phyloP scores from a whole-genome alignment of 2,888 invertebrate genomes.

The Aleiodes leptofemur region DNA sequence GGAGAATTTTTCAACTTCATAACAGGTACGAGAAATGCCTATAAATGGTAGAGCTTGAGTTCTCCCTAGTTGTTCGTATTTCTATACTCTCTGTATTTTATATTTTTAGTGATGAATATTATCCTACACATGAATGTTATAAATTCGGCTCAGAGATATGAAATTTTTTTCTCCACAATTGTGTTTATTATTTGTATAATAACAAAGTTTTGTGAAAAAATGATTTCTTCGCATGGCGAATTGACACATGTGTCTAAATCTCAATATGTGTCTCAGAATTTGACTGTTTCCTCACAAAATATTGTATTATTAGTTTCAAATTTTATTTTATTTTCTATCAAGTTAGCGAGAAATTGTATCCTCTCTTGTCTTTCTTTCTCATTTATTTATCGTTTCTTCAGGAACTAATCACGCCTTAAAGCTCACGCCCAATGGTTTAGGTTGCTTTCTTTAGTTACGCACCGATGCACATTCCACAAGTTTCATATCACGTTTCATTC shows the following conservation, averaged over 20 bases:
- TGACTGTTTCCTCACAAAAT: not conserved
- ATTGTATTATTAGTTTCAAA: not conserved
- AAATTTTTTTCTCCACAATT: not conserved
- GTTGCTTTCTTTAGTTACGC: constrained; percentile 38
- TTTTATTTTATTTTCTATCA: not conserved
- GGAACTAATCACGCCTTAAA: constrained; percentile 2
- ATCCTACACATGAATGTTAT: not conserved
- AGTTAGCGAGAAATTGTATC: not conserved
- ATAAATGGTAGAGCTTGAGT: constrained; percentile 33
- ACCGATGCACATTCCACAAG: constrained; percentile 40
- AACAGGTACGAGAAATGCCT: constrained; percentile 43
- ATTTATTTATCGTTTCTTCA: not conserved
- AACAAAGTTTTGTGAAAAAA: constrained; percentile 11
- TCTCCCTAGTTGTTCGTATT: constrained; percentile 21
- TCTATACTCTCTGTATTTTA: not conserved
- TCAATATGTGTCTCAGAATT: constrained; percentile 35
- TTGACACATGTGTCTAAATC: not conserved
- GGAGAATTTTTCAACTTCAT: constrained; percentile 20
- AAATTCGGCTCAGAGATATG: constrained; percentile 36
- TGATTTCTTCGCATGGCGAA: constrained; percentile 8
- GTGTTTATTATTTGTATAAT: too few relatives aligned
- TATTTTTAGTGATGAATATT: not conserved
- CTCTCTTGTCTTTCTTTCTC: not conserved
- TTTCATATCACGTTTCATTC: constrained; percentile 37
- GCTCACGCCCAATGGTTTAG: constrained; percentile 1